Percentiles rank a stretch among this genome's conserved stretches.
phyloP scores from a whole-genome alignment of 2,888 invertebrate species.

The Sclerodermus sp. region DNA sequence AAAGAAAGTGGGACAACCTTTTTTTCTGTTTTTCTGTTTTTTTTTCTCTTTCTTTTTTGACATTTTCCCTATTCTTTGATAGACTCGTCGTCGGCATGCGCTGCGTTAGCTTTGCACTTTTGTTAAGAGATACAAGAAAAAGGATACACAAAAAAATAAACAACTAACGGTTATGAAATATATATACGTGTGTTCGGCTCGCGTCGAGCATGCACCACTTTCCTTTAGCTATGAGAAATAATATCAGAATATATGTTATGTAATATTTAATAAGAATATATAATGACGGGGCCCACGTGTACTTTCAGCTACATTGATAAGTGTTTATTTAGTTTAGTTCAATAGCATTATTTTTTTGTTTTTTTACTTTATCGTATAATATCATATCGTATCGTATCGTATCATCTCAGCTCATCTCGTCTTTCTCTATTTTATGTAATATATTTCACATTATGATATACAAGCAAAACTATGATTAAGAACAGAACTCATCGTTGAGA shows the following conservation, averaged over 20 bases:
- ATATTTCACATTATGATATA: conserved; percentile 34
- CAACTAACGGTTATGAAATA: not conserved
- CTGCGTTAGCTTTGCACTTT: no score
- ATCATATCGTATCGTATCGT: conserved; percentile 31
- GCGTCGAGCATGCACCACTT: conserved; percentile 8
- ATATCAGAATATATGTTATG: conserved; percentile 52
- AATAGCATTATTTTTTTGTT: conserved; percentile 28
- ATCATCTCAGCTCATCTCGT: conserved; percentile 17
- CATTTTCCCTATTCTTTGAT: no score
- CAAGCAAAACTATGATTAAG: conserved; percentile 35
- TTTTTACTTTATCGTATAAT: conserved; percentile 33
- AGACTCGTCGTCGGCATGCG: no score
- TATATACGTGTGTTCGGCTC: not conserved
- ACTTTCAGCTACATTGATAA: conserved; percentile 49
- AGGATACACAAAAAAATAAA: not conserved
- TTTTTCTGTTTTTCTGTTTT: no score
- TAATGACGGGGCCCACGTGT: conserved; percentile 50
- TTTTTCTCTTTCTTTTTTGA: no score
- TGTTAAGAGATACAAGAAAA: no score
- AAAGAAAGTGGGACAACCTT: no score
- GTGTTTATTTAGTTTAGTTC: conserved; percentile 41
- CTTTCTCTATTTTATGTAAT: conserved; percentile 19
- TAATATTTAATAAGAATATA: conserved; percentile 54
- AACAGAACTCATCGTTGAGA: conserved; percentile 16
- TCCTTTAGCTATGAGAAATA: conserved; percentile 47